These are phyloP conservation scores for Yponomeuta cagnagella DNA, from an alignment of 2,888 invertebrate species.

Conservation along the genomic window DNA sequence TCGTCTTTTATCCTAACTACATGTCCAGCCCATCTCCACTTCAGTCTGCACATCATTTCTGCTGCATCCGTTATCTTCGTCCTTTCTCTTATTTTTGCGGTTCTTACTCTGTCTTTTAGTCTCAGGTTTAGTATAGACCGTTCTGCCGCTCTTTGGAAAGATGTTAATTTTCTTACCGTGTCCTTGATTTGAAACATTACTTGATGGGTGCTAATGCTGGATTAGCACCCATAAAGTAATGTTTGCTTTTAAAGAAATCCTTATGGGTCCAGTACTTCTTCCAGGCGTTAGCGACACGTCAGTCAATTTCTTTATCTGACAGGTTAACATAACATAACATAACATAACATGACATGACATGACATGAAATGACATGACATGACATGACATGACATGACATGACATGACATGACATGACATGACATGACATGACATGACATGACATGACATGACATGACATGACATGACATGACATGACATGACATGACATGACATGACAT, in stretches of 20 bases:
- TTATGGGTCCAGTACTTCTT: conserved; percentile 24
- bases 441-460: too few relatives aligned
- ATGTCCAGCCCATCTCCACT: too few relatives aligned
- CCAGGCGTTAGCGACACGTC: conserved; percentile 23
- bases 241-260: conserved; percentile 24
- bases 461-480: too few relatives aligned
- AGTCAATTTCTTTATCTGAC: conserved; percentile 20
- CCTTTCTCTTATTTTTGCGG: neutral
- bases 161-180: conserved; percentile 8
- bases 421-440: too few relatives aligned
- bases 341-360: too few relatives aligned
- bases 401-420: too few relatives aligned
- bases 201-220: conserved; percentile 8
- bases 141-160: conserved; percentile 1
- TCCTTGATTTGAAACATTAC: neutral
- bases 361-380: too few relatives aligned
- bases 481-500: too few relatives aligned
- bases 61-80: neutral
- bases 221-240: conserved; percentile 16
- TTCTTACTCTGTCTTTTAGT: conserved; percentile 7
- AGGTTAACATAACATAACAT: neutral
- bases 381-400: too few relatives aligned
- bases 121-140: neutral
- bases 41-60: too few relatives aligned
- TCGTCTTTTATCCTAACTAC: too few relatives aligned